Evolutionary conservation across 2,113 vertebrate species (phyloP), one percentile per base, ranked within the genome.

Genomic region (Brachionichthys hirsutus): DNA sequence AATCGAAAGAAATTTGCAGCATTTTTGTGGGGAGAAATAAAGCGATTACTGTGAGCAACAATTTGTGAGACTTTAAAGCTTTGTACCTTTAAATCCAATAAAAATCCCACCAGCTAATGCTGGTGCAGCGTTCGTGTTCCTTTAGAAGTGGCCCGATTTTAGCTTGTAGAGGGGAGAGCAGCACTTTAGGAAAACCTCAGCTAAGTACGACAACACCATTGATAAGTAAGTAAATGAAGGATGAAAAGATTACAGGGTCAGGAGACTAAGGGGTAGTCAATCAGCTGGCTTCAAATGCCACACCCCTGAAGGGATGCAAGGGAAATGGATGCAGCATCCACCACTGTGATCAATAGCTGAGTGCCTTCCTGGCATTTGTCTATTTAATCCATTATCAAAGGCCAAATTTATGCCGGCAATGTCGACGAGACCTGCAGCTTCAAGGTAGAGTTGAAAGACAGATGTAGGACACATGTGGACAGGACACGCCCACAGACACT

Each of bases 311-410:
- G 65, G 58, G 68, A 44, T 73, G 47, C 45, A 43, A 46, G 40
- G 70, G 79, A 86, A 87, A 89, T 81, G 69, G 80, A 76, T 22
- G 73, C 73, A 52, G 62, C 30, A 9, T 41, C 53, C 2, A 10
- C 70, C 16, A 35, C 45, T 14, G 58, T 80, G 83, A 91, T 91
- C 91, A 89, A 92, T 92, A 88, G 67, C 73, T 75, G 65, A 91
- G 89, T 89, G 85, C 80, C 86, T 90, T 90, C 82, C 88, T 91
- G 89, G 89, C 91, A 87, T 90, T 87, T 82, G 70, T 78, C 73
- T 82, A 76, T 89, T 89, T 88, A 90, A 92, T 90, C 86, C 89
- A 91, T 91, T 89, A 91, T 78, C 68, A 17, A 78, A 62, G 75
- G 72, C 74, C 61, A 81, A n/a, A n/a, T 72, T 73, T 67, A 60